Conservation (phyloP, 1,140 invertebrate species). For the Lordiphosa mommai region DNA sequence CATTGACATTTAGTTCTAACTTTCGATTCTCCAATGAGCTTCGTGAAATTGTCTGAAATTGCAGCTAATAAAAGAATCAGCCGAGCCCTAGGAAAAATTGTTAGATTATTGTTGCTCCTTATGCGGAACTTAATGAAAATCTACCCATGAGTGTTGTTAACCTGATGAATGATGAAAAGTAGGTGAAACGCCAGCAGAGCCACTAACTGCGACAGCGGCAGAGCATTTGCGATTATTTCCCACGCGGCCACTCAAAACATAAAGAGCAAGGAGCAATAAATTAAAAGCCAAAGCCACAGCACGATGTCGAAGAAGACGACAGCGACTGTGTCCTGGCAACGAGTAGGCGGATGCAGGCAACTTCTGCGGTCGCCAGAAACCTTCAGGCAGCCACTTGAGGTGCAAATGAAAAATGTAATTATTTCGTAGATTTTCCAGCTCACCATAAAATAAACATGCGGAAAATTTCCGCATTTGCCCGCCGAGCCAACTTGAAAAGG, state of each 20-base stretch:
- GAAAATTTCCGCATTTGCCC: constrained; percentile 54
- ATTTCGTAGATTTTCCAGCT: constrained; percentile 68
- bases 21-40: too few species aligned
- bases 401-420: constrained; percentile 78
- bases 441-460: constrained; percentile 64
- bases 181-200: constrained; percentile 41
- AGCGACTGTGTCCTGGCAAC: constrained; percentile 18
- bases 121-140: constrained; percentile 67
- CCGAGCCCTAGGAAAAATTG: constrained; percentile 26
- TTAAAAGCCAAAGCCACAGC: constrained; percentile 55
- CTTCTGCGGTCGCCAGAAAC: constrained; percentile 21
- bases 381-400: constrained; percentile 51
- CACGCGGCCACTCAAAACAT: constrained; percentile 76
- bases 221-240: constrained; percentile 78
- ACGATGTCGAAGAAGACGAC: constrained; percentile 25
- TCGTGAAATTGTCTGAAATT: too few species aligned
- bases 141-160: constrained; percentile 76
- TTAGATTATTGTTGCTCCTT: constrained; percentile 64
- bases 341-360: constrained; percentile 1
- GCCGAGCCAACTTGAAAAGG: constrained; percentile 50
- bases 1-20: too few species aligned
- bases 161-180: constrained; percentile 77
- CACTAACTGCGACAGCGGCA: constrained; percentile 25
- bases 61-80: not conserved
- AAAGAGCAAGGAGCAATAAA: constrained; percentile 64